These are phyloP conservation scores for Sycobia sp. DNA, from an alignment of 1,140 invertebrate genomes.

Conservation along the genomic window DNA sequence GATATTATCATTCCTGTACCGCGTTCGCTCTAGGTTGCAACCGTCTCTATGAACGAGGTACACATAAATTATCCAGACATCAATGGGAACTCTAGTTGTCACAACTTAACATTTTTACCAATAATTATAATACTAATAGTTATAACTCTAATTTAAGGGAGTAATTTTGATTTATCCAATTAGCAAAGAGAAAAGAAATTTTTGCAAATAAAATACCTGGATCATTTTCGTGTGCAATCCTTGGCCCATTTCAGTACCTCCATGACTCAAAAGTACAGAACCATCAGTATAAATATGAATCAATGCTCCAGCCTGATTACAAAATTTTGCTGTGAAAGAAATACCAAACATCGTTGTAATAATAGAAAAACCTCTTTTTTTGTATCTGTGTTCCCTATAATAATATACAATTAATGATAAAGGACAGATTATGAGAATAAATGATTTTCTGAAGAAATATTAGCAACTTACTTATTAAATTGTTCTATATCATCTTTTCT, in stretches of 20 bases:
- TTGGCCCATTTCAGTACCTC: slow-evolving; percentile 95
- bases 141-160: no score
- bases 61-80: no score
- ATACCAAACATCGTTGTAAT: slow-evolving; percentile 93
- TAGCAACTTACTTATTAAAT: slow-evolving; percentile 73
- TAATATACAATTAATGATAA: not conserved
- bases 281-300: slow-evolving; percentile 91
- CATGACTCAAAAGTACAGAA: slow-evolving; percentile 88
- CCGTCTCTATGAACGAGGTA: no score
- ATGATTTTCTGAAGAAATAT: not conserved
- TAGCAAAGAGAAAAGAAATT: no score
- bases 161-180: not conserved
- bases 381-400: slow-evolving; percentile 76
- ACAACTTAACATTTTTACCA: no score
- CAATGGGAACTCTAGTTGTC: no score
- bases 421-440: not conserved
- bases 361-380: slow-evolving; percentile 84
- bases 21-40: no score
- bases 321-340: slow-evolving; percentile 76
- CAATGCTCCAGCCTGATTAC: slow-evolving; percentile 90
- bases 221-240: slow-evolving; percentile 95
- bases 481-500: slow-evolving; percentile 67
- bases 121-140: no score
- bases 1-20: no score
- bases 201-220: slow-evolving; percentile 64